phyloP scores from a whole-genome alignment of 2,797 vertebrate genomes.

The Spondyliosoma cantharus region DNA sequence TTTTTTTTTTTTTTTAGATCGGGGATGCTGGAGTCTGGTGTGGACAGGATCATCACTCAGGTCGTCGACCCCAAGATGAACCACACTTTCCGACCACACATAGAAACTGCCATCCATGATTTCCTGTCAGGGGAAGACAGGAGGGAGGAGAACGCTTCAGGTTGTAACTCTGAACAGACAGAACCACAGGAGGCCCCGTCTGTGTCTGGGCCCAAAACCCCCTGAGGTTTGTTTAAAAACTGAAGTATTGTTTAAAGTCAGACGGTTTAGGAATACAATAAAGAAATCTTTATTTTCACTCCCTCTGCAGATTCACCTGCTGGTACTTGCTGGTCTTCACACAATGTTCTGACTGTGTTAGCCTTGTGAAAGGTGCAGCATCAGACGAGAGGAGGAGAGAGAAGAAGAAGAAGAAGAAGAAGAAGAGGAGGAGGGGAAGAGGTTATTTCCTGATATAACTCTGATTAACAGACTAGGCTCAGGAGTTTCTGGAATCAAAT shows the following conservation, averaged over 20 bases:
- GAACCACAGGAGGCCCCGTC: conserved; percentile 86
- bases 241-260: not conserved
- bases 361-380: conserved; percentile 25
- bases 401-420: conserved; percentile 9
- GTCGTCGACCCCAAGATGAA: conserved; percentile 99
- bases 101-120: conserved; percentile 97
- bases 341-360: conserved; percentile 14
- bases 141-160: conserved; percentile 86
- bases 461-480: not conserved
- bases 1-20: conserved; percentile 82
- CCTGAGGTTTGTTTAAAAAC: conserved; percentile 83
- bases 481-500: conserved; percentile 13
- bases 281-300: conserved; percentile 11
- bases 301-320: conserved; percentile 37
- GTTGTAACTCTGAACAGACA: conserved; percentile 81
- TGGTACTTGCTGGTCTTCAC: conserved; percentile 13
- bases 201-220: conserved; percentile 86
- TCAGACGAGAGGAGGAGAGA: not conserved
- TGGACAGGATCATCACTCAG: conserved; percentile 98
- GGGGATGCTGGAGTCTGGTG: conserved; percentile 97
- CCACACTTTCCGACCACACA: conserved; percentile 97
- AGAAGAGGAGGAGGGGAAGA: not conserved
- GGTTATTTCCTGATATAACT: conserved; percentile 11
- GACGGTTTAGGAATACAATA: conserved; percentile 6
- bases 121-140: conserved; percentile 90